Evolutionary conservation across 1,140 invertebrate genomes (phyloP).

Genomic region (Steinernema khuongi): DNA sequence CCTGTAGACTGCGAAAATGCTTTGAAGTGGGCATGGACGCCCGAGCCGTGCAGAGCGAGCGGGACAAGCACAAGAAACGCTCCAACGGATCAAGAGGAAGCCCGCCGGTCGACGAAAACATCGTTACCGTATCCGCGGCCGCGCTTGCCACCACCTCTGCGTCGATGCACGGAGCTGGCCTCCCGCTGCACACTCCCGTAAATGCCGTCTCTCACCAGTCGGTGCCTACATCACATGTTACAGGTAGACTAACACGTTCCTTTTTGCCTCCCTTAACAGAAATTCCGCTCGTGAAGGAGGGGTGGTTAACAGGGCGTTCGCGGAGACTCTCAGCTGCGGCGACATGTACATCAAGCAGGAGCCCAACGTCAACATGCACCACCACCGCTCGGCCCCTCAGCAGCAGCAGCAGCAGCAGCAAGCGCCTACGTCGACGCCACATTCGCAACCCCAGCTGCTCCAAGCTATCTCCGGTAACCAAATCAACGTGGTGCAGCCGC

Average conservation of each 20-base stretch:
- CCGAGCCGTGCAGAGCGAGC: constrained; percentile 33
- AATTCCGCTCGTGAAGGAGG: constrained; percentile 3
- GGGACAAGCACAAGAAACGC: constrained; percentile 40
- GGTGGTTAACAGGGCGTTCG: constrained; percentile 34
- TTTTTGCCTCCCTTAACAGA: constrained; percentile 22
- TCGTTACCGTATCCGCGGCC: not conserved
- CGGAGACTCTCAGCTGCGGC: constrained; percentile 27
- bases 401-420: constrained; percentile 8
- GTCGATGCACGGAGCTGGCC: constrained; percentile 1
- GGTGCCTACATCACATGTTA: constrained; percentile 14
- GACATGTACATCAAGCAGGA: not conserved
- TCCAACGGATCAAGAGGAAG: constrained; percentile 18
- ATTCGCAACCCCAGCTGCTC: not conserved
- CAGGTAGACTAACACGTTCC: constrained; percentile 10
- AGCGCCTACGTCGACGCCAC: constrained; percentile 10
- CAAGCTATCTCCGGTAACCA: not conserved
- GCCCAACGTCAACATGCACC: not conserved
- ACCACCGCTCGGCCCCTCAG: not conserved
- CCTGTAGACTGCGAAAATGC: constrained; percentile 89
- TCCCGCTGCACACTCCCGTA: not conserved
- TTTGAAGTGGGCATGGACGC: constrained; percentile 91
- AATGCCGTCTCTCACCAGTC: not conserved
- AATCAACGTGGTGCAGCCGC: constrained; percentile 7
- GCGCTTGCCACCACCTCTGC: constrained; percentile 14
- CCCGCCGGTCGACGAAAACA: not conserved